phyloP scores from a whole-genome alignment of 2,888 invertebrate genomes.

The Drosophila monieri region DNA sequence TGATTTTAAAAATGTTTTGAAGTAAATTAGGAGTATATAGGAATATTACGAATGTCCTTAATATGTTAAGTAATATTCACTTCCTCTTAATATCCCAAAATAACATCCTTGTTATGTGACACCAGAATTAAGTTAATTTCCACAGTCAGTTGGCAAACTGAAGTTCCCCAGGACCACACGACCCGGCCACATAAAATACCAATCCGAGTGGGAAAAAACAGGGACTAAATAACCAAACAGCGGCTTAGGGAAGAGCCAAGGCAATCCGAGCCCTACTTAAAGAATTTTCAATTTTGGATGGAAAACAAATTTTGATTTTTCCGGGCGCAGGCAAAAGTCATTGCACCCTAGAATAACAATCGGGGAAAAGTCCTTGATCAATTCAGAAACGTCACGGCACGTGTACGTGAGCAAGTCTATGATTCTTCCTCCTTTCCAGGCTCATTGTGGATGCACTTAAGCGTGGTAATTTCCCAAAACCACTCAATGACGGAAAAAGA shows the following conservation, averaged over 20 bases:
- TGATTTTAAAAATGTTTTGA: neutral
- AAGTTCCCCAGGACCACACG: slow-evolving; percentile 24
- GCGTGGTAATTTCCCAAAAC: slow-evolving; percentile 67
- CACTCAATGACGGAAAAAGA: slow-evolving; percentile 39
- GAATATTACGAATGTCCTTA: neutral
- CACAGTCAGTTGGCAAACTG: neutral
- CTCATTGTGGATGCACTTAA: slow-evolving; percentile 56
- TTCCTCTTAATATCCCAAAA: neutral
- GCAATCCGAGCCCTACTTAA: slow-evolving; percentile 58
- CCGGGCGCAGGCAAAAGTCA: slow-evolving; percentile 64
- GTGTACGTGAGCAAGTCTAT: slow-evolving; percentile 49
- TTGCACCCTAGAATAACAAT: slow-evolving; percentile 52
- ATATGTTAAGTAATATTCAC: neutral
- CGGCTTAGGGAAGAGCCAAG: slow-evolving; percentile 55
- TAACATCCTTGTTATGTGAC: slow-evolving; percentile 15
- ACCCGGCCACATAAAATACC: slow-evolving; percentile 25
- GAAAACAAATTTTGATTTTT: slow-evolving; percentile 4
- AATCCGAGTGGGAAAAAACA: slow-evolving; percentile 40
- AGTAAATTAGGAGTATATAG: too few species aligned
- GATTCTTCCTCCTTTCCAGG: slow-evolving; percentile 14
- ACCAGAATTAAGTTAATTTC: slow-evolving; percentile 15
- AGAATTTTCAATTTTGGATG: slow-evolving; percentile 10
- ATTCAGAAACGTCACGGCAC: slow-evolving; percentile 48
- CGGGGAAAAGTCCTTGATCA: slow-evolving; percentile 36
- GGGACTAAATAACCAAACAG: slow-evolving; percentile 59